These are phyloP conservation scores for Myotis brandtii DNA, from an alignment of 2,113 vertebrate genomes.

Conservation along the genomic window DNA sequence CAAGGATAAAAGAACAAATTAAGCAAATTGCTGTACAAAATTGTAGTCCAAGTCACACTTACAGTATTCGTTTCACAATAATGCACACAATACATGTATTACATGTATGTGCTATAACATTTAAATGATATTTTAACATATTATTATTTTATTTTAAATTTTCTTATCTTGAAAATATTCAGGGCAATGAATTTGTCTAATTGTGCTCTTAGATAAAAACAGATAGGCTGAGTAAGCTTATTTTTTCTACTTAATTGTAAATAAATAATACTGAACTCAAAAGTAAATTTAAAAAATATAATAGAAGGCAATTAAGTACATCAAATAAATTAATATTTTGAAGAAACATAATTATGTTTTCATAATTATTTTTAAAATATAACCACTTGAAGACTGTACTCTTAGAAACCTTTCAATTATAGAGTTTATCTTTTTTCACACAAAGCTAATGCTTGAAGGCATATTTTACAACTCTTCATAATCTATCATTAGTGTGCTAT, in stretches of 20 bases:
- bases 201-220: constrained; percentile 70
- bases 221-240: constrained; percentile 65
- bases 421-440: not conserved
- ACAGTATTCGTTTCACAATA: not conserved
- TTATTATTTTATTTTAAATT: constrained; percentile 63
- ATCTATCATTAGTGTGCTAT: constrained; percentile 1
- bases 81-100: not conserved
- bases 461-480: constrained; percentile 52
- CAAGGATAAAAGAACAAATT: not conserved
- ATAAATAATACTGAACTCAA: constrained; percentile 33
- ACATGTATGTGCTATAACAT: constrained; percentile 29
- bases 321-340: constrained; percentile 18
- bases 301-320: constrained; percentile 8
- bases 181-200: constrained; percentile 65
- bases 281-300: constrained; percentile 52
- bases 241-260: constrained; percentile 57
- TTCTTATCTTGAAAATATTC: constrained; percentile 66
- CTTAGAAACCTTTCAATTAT: not conserved
- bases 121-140: constrained; percentile 67
- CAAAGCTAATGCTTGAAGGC: not conserved
- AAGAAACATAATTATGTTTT: constrained; percentile 41
- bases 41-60: not conserved
- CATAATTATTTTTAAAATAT: constrained; percentile 5
- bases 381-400: not conserved
- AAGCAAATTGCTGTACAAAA: constrained; percentile 20